These are phyloP conservation scores for Chymomyza caudatula DNA, from an alignment of 2,888 invertebrate species.

Conservation along the genomic window DNA sequence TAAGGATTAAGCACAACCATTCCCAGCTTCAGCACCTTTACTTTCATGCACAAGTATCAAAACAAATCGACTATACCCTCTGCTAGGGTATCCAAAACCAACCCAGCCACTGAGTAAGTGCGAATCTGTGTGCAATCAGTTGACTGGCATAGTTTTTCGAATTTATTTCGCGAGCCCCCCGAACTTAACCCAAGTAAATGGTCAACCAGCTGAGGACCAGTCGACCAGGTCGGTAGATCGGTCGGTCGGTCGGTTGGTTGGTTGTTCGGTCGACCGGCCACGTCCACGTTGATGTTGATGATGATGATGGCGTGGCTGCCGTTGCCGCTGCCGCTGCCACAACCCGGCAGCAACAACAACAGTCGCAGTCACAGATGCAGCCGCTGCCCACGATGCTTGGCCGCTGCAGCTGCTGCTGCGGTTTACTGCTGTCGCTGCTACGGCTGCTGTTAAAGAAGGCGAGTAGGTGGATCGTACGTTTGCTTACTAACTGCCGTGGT, in stretches of 20 bases:
- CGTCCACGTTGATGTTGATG: conserved; percentile 58
- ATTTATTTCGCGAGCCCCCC: conserved; percentile 62
- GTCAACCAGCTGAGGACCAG: background rate
- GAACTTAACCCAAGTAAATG: conserved; percentile 2
- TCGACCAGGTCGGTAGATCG: conserved; percentile 15
- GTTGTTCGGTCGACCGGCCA: conserved; percentile 35
- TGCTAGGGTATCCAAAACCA: background rate
- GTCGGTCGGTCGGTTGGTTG: conserved; percentile 21
- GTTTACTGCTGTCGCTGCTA: conserved; percentile 34
- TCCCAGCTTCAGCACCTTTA: too few species aligned
- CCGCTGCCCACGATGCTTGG: conserved; percentile 46
- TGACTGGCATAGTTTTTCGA: conserved; percentile 67
- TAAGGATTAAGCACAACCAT: too few species aligned
- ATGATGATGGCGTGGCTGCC: conserved; percentile 41
- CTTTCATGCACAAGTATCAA: background rate
- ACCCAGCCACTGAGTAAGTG: conserved; percentile 67
- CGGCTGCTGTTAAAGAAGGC: conserved; percentile 73
- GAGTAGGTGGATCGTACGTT: conserved; percentile 78
- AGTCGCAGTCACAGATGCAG: too few species aligned
- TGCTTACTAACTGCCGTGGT: conserved; percentile 77
- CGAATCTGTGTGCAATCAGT: conserved; percentile 74
- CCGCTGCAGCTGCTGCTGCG: conserved; percentile 56
- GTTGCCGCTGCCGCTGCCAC: conserved; percentile 49
- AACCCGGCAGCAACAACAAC: too few species aligned
- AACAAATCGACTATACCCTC: background rate